Base-by-base conservation (phyloP, 2,113 vertebrate species). In the Paralichthys olivaceus region DNA sequence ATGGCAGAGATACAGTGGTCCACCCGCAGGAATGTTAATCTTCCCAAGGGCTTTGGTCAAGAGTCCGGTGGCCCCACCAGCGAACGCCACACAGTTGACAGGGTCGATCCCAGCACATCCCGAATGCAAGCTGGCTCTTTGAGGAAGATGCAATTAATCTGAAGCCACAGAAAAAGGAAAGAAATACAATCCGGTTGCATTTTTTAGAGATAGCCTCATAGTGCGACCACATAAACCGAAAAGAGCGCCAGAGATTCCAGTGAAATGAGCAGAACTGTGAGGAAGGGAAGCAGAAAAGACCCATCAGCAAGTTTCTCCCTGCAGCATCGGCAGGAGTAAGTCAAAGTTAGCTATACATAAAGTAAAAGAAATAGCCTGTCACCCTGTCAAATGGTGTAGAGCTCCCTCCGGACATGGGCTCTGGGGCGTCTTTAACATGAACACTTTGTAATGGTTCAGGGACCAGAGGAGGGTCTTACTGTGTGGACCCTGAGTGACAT, bases 21-120 rank as follows among this genome's bases (percentile, higher is more conserved):
- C 79, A 83, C 75, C 54, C 53, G 1, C 26, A 91, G 90, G 92
- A 93, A 94, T 94, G 87, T 90, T 90, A 93, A 93, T 94, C 92
- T 90, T 63, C 78, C 81, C 67, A 62, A 77, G 75, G 82, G 77
- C 86, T 91, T 88, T 89, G 84, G 87, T 89, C 80, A 81, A 89
- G 89, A 91, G 89, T 91, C 90, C 88, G 81, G 69, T 23, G 78
- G 84, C 63, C 80, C 72, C 64, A 78, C 65, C 82, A 87, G 26
- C 7, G 11, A 87, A 75, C 45, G 73, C 64, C 66, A 51, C 83
- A 57, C 72, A 79, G 66, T 65, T 75, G 56, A 81, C 51, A 57
- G 71, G 76, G 69, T 82, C 59, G 61, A 72, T 69, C 72, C 53
- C 49, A 59, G 70, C 77, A 69, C 79, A 72, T 77, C 79, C 65